These are phyloP conservation scores for Melolontha melolontha DNA, from an alignment of 2,888 invertebrate species.

Conservation along the genomic window DNA sequence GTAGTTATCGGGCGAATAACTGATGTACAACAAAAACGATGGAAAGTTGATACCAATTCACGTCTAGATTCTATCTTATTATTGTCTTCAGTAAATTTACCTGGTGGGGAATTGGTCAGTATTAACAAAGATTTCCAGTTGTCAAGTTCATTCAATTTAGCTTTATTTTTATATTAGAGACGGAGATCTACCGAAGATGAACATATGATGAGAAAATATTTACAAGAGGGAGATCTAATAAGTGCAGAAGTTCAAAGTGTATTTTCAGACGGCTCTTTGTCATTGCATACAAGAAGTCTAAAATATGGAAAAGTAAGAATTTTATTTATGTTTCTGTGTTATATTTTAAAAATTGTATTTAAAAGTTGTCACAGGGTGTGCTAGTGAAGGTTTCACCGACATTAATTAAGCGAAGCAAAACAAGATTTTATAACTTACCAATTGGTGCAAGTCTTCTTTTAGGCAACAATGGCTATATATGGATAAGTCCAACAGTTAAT, in stretches of 20 bases:
- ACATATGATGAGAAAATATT: slow-evolving; percentile 94
- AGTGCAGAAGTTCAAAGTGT: slow-evolving; percentile 98
- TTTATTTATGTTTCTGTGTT: background rate
- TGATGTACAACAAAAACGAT: slow-evolving; percentile 93
- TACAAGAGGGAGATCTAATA: slow-evolving; percentile 95
- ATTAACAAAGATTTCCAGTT: background rate
- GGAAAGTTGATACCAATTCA: slow-evolving; percentile 96
- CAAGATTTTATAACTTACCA: slow-evolving; percentile 93
- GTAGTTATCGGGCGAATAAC: slow-evolving; percentile 95
- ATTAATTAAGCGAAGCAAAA: slow-evolving; percentile 91
- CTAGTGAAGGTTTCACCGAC: slow-evolving; percentile 92
- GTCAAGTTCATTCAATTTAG: background rate
- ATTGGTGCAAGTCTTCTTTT: slow-evolving; percentile 93
- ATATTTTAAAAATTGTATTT: background rate
- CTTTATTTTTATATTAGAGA: slow-evolving; percentile 69
- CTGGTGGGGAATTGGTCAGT: slow-evolving; percentile 93
- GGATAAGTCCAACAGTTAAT: slow-evolving; percentile 82
- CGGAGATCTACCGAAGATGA: slow-evolving; percentile 96
- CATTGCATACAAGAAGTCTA: slow-evolving; percentile 94
- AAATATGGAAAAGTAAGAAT: slow-evolving; percentile 93
- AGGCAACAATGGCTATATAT: slow-evolving; percentile 96
- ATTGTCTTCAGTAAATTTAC: slow-evolving; percentile 94
- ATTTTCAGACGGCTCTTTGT: slow-evolving; percentile 90
- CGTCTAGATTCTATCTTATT: slow-evolving; percentile 88
- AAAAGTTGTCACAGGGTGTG: slow-evolving; percentile 85